Percentiles rank a stretch among this genome's conserved stretches.
phyloP scores from a whole-genome alignment of 1,140 invertebrate genomes.

The Halotydeus destructor region DNA sequence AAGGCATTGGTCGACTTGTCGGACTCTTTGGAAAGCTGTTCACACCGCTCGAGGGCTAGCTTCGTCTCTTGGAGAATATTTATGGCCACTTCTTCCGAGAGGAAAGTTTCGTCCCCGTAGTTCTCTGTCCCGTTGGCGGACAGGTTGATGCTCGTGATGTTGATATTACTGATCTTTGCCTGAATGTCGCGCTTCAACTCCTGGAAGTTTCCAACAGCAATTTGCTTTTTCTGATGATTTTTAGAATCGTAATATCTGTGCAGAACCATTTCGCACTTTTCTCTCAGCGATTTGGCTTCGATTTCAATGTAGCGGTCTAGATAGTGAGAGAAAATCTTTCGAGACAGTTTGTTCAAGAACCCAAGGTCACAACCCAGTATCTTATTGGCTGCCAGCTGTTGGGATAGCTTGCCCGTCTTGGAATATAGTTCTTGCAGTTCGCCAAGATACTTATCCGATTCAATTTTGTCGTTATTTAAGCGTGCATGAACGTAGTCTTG shows the following conservation, averaged over 20 bases:
- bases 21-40: constrained; percentile 53
- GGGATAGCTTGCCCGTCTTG: constrained; percentile 46
- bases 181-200: constrained; percentile 78
- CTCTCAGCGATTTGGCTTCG: constrained; percentile 51
- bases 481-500: constrained; percentile 58
- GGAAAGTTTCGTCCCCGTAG: constrained; percentile 87
- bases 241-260: constrained; percentile 77
- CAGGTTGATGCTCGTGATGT: constrained; percentile 37
- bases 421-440: constrained; percentile 65
- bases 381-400: constrained; percentile 45
- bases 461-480: constrained; percentile 44
- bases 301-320: constrained; percentile 49
- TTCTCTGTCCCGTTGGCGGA: neutral
- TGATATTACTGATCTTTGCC: constrained; percentile 35
- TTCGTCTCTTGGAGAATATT: constrained; percentile 77
- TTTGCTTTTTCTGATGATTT: constrained; percentile 80
- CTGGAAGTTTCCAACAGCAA: constrained; percentile 56
- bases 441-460: constrained; percentile 65
- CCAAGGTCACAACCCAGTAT: constrained; percentile 51
- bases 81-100: constrained; percentile 88
- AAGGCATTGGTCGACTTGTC: constrained; percentile 59
- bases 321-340: constrained; percentile 60
- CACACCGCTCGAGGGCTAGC: constrained; percentile 67
- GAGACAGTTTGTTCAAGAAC: constrained; percentile 54
- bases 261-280: constrained; percentile 47